Evolutionary conservation across 2,113 vertebrate species (phyloP).

Genomic region (Tinamus guttatus): DNA sequence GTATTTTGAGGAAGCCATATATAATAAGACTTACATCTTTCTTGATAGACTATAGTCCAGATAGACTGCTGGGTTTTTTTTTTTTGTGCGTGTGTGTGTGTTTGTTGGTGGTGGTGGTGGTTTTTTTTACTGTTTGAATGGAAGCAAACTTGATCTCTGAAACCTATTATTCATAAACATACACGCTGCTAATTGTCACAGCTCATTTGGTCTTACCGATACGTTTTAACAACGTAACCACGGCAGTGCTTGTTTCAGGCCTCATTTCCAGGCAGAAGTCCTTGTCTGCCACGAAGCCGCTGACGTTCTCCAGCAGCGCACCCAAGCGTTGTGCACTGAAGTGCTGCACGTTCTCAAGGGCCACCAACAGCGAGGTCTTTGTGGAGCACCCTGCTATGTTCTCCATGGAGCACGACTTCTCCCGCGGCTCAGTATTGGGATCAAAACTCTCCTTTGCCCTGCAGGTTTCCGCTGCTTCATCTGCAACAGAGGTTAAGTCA

Average conservation of each 20-base stretch:
- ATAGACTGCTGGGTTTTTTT: background rate
- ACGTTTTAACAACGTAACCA: constrained; percentile 77
- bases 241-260: constrained; percentile 73
- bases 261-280: constrained; percentile 83
- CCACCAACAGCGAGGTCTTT: constrained; percentile 46
- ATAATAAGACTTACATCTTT: background rate
- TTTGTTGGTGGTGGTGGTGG: too few species aligned
- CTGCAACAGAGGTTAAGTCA: background rate
- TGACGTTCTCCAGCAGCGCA: constrained; percentile 85
- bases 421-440: background rate
- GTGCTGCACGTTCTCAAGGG: constrained; percentile 78
- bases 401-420: background rate
- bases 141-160: background rate
- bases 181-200: background rate
- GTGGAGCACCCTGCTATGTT: background rate
- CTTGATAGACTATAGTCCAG: background rate
- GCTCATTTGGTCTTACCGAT: constrained; percentile 75
- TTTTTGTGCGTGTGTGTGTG: too few species aligned
- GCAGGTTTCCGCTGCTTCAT: background rate
- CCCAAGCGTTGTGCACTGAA: constrained; percentile 28
- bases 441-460: background rate
- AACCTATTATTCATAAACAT: background rate
- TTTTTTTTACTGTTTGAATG: background rate
- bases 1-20: background rate
- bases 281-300: background rate